Evolutionary conservation across 1,140 invertebrate species (phyloP), one percentile per base, ranked within the genome.

Genomic region (Drosophila melanica): DNA sequence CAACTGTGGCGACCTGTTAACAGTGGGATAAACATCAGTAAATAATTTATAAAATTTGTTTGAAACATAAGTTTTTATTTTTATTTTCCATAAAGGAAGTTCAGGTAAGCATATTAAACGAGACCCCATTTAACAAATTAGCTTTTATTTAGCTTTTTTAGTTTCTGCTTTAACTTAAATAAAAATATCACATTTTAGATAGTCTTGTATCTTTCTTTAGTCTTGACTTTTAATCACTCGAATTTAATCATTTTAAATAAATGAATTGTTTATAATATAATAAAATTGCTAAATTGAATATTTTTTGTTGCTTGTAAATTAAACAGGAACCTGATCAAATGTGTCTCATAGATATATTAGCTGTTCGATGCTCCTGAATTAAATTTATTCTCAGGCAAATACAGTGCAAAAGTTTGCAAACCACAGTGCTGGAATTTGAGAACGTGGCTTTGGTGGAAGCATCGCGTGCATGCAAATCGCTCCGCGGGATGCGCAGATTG

Each of bases 401-500:
- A 9, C 7, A 9, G 9, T 35, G 9, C 4, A 35, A 16, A 16
- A 2, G 6, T 18, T 16, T 53, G 8, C 1, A n/a, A 30, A 18
- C 55, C 70, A 73, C 63, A 35, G 70, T 73, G 64, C 70, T 11
- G 48, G 48, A 27, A 68, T 73, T 47, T 7, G 23, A 42, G 65
- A 62, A 55, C 66, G 53, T 68, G 70, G 70, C 62, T 37, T 39
- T n/a, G 42, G 23, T 11, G 27, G 42, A 5, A 51, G 67, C 81
- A 82, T 87, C 76, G 85, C 84, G 76, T 89, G 84, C 85, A 87
- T 87, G 84, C 84, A 87, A 87, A 87, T 87, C 76, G 84, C 76
- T 9, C 68, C 65, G 69, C 73, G 54, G 76, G 63, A 80, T 71
- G 47, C 68, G 72, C 72, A 82, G 81, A 87, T 87, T 84, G 84